Evolutionary conservation across 2,797 vertebrate species (phyloP), one percentile per base, ranked within the genome.

Genomic region (Avahi laniger): DNA sequence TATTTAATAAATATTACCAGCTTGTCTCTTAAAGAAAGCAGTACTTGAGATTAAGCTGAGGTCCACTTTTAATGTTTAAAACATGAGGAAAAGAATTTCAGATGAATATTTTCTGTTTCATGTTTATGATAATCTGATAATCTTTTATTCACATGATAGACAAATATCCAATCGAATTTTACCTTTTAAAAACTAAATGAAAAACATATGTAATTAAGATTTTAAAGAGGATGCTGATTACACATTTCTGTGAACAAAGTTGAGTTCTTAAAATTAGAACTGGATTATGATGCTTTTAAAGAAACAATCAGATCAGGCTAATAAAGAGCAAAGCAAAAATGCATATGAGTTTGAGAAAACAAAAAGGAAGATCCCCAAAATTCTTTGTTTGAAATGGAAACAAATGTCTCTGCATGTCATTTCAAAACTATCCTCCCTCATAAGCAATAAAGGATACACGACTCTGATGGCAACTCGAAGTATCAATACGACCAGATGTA

Each of bases 1-100:
- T 67, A 92, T 93, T 93, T 95, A 94, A 97, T 82, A 95, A 84
- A 79, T 50, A 82, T 91, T 78, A 89, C n/a, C 24, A 94, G 54
- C 17, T 91, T 86, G 57, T 83, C n/a, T 84, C 54, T 43, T 69
- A 20, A 94, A 92, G n/a, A 85, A 63, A 86, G 30, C 17, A 79
- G 22, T 22, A 41, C 10, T 38, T 89, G 95, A 75, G 28, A 91
- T 54, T 76, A 90, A 61, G 65, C n/a, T 38, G 72, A 94, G 43
- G 22, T 70, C 26, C 0, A 91, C 75, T 65, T 88, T 95, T 96
- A 85, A 89, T 91, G 78, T 94, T 94, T 95, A 94, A 95, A 97
- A 96, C 48, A 91, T 22, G 48, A 96, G 20, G 67, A 78, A 91
- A 50, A 93, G 11, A 90, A 88, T 91, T 91, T 96, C 33, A 43